phyloP scores from a whole-genome alignment of 2,888 invertebrate species.

The Ichneumon xanthorius region DNA sequence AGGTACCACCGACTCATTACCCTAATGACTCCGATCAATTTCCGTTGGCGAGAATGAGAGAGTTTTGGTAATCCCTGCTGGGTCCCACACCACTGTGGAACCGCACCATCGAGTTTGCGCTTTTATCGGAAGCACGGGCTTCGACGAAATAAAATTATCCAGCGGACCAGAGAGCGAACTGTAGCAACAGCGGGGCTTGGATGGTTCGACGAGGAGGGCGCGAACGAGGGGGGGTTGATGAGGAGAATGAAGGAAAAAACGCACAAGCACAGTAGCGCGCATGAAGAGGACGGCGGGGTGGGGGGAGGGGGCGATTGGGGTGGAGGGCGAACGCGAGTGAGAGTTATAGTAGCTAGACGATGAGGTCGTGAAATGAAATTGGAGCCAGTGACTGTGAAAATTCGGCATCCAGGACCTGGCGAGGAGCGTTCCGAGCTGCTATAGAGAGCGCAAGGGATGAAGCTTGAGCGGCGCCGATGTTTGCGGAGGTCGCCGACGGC shows the following conservation, averaged over 20 bases:
- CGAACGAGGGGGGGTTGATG: slow-evolving; percentile 46
- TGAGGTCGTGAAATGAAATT: slow-evolving; percentile 74
- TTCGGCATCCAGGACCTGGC: slow-evolving; percentile 70
- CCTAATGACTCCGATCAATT: slow-evolving; percentile 72
- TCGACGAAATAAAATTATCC: slow-evolving; percentile 57
- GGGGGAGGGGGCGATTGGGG: not conserved
- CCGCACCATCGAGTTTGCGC: slow-evolving; percentile 27
- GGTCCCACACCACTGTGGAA: not conserved
- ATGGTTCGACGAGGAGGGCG: slow-evolving; percentile 16
- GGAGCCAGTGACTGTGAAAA: slow-evolving; percentile 81
- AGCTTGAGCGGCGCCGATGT: slow-evolving; percentile 53
- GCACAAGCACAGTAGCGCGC: slow-evolving; percentile 20
- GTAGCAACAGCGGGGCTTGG: slow-evolving; percentile 12
- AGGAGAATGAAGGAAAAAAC: slow-evolving; percentile 27
- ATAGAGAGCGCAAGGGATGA: slow-evolving; percentile 26
- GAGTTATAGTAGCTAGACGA: slow-evolving; percentile 61
- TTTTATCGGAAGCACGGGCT: slow-evolving; percentile 36
- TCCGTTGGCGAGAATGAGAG: slow-evolving; percentile 27
- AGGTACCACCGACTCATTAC: slow-evolving; percentile 66
- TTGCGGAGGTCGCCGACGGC: slow-evolving; percentile 24
- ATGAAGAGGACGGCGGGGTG: slow-evolving; percentile 8
- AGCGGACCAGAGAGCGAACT: slow-evolving; percentile 14
- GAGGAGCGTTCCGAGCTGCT: slow-evolving; percentile 13
- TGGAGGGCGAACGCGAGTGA: slow-evolving; percentile 34
- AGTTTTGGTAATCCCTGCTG: slow-evolving; percentile 8